Percentiles rank a stretch among this genome's conserved stretches.
phyloP scores from a whole-genome alignment of 1,140 invertebrate genomes.

The Daktulosphaira vitifoliae region DNA sequence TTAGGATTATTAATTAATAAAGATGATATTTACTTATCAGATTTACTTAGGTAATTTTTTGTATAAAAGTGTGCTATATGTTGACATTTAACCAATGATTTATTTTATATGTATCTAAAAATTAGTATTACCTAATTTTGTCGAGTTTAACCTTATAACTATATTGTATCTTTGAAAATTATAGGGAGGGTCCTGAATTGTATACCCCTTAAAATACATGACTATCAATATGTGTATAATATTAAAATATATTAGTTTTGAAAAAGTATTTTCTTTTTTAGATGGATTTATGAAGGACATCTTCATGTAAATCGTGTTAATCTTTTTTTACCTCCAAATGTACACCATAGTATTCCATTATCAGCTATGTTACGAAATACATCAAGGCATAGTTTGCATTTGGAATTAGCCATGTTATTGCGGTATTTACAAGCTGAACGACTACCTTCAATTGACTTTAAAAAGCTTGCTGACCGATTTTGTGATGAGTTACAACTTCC shows the following conservation, averaged over 20 bases:
- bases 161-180: too few species aligned
- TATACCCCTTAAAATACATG: too few species aligned
- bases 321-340: constrained; percentile 25
- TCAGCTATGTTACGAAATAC: neutral
- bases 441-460: constrained; percentile 8
- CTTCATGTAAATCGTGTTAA: constrained; percentile 21
- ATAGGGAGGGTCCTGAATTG: too few species aligned
- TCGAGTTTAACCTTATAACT: too few species aligned
- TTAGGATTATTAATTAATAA: constrained; percentile 10
- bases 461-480: neutral
- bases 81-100: too few species aligned
- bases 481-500: constrained; percentile 27
- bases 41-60: constrained; percentile 10
- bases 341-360: neutral
- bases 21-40: constrained; percentile 23
- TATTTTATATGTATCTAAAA: too few species aligned
- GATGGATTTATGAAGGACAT: constrained; percentile 22
- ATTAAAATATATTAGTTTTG: neutral
- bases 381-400: neutral
- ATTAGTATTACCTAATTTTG: too few species aligned
- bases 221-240: too few species aligned
- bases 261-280: neutral
- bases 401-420: neutral
- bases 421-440: neutral
- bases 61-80: too few species aligned